A percentile compares a stretch with the other conserved stretches of the same genome.
phyloP scores from a whole-genome alignment of 2,888 invertebrate species.

The Andrena hattorfiana region DNA sequence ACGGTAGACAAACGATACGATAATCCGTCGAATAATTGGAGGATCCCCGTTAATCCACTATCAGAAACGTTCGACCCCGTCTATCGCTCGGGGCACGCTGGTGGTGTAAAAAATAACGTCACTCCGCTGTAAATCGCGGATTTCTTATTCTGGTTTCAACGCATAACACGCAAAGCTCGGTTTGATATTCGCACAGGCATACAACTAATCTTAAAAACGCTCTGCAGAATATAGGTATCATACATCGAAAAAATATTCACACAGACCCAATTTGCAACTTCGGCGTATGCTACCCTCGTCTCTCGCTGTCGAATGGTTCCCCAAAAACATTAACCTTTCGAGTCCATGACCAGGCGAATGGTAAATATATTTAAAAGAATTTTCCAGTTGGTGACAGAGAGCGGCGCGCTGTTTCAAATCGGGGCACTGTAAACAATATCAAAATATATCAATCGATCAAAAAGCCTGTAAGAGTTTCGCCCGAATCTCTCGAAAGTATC shows the following conservation, averaged over 20 bases:
- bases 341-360: not conserved
- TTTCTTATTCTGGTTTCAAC: slow-evolving; percentile 15
- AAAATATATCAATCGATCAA: slow-evolving; percentile 48
- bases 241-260: too few species aligned
- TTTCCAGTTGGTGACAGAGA: not conserved
- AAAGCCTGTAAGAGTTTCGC: slow-evolving; percentile 12
- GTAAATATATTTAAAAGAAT: slow-evolving; percentile 3
- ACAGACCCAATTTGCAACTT: too few species aligned
- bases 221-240: too few species aligned
- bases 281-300: too few species aligned
- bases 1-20: slow-evolving; percentile 63
- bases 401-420: not conserved
- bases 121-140: not conserved
- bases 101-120: slow-evolving; percentile 29
- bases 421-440: slow-evolving; percentile 43
- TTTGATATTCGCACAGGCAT: too few species aligned
- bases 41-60: slow-evolving; percentile 75
- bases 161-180: not conserved
- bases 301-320: too few species aligned
- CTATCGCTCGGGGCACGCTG: not conserved
- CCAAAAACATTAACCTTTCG: too few species aligned
- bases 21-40: slow-evolving; percentile 78
- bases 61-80: slow-evolving; percentile 68
- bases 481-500: slow-evolving; percentile 41
- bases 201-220: too few species aligned